These are phyloP conservation scores for Drosophila miranda DNA, from an alignment of 1,140 invertebrate species.

Conservation along the genomic window DNA sequence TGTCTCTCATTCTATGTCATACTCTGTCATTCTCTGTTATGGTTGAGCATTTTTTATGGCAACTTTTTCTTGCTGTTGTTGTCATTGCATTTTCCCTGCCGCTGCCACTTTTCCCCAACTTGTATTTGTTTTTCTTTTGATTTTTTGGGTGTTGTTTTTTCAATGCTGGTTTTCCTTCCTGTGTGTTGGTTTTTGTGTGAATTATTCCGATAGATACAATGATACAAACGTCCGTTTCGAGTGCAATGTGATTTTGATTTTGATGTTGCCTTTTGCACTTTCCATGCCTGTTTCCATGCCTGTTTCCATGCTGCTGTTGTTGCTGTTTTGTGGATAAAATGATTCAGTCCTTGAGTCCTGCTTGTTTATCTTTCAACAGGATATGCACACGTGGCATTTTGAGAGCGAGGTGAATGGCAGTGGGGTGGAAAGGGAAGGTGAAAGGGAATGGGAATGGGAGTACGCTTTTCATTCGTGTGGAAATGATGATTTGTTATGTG, in stretches of 20 bases:
- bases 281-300: background rate
- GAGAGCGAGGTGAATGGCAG: too few relatives aligned
- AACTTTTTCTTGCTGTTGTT: slow-evolving; percentile 40
- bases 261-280: slow-evolving; percentile 58
- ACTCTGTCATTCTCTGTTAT: slow-evolving; percentile 6
- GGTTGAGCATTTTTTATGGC: slow-evolving; percentile 45
- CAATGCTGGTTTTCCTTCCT: background rate
- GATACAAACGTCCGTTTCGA: slow-evolving; percentile 43
- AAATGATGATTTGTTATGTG: too few relatives aligned
- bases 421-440: too few relatives aligned
- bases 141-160: slow-evolving; percentile 32
- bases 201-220: slow-evolving; percentile 40
- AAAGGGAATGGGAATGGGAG: too few relatives aligned
- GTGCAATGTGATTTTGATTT: slow-evolving; percentile 71
- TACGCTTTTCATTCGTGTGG: too few relatives aligned
- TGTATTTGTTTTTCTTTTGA: slow-evolving; percentile 35
- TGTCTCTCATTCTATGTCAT: background rate
- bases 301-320: slow-evolving; percentile 10
- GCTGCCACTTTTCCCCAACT: slow-evolving; percentile 28
- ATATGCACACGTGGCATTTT: too few relatives aligned
- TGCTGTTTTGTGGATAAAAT: slow-evolving; percentile 28
- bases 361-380: slow-evolving; percentile 15
- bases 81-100: slow-evolving; percentile 36
- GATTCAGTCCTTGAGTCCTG: slow-evolving; percentile 25
- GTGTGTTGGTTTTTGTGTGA: slow-evolving; percentile 31